Percentiles rank a stretch among this genome's conserved stretches.
Conservation (phyloP, 2,797 vertebrate genomes). For the Falco naumanni region DNA sequence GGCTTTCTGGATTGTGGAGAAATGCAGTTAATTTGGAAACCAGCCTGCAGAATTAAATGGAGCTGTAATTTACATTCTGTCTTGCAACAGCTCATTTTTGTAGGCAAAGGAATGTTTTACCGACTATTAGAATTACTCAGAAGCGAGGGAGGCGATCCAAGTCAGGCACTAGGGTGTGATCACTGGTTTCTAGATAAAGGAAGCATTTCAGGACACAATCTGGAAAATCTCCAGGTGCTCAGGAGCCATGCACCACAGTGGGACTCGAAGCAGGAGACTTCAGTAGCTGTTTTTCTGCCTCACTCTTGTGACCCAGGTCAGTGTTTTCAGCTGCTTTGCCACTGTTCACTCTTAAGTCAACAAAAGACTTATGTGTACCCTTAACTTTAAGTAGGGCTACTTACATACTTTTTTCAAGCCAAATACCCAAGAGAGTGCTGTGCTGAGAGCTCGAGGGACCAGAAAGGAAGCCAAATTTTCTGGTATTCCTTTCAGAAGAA, state of each 20-base stretch:
- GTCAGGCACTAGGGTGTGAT: background rate
- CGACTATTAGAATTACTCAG: background rate
- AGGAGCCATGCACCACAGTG: background rate
- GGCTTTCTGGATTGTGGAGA: background rate
- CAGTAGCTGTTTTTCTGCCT: conserved; percentile 10
- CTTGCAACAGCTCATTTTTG: background rate
- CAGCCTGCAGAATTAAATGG: background rate
- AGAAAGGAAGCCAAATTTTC: background rate
- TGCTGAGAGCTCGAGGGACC: background rate
- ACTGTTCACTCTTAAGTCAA: conserved; percentile 20
- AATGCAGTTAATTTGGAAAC: background rate
- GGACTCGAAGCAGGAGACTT: background rate
- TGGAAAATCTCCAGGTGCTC: background rate
- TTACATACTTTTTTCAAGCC: background rate
- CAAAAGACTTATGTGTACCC: conserved; percentile 34
- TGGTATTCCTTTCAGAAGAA: background rate
- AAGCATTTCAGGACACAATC: background rate
- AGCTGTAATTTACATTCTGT: background rate
- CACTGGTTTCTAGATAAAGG: background rate
- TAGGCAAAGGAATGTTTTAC: background rate
- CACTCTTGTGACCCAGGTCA: conserved; percentile 6
- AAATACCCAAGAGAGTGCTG: background rate
- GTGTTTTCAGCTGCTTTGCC: conserved; percentile 52
- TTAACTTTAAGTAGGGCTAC: conserved; percentile 19
- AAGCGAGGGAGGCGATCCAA: background rate